A percentile compares a stretch with the other conserved stretches of the same genome.
phyloP scores from a whole-genome alignment of 2,113 vertebrate genomes.

The Baryphthengus martii region DNA sequence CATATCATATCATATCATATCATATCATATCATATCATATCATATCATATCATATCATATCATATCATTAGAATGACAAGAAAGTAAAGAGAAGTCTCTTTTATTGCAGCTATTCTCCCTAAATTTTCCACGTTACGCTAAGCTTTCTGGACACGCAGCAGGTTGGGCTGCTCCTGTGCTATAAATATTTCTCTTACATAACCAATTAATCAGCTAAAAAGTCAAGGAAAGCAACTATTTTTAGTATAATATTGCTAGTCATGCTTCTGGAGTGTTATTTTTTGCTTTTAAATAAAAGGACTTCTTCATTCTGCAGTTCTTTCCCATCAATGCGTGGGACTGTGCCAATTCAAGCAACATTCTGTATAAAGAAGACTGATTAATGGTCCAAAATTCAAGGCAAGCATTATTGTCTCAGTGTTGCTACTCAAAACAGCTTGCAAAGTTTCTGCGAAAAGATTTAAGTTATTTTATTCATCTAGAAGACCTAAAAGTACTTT shows the following conservation, averaged over 20 bases:
- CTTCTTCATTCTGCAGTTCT: conserved; percentile 41
- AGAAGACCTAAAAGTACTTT: not conserved
- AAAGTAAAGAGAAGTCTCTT: not conserved
- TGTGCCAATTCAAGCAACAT: conserved; percentile 48
- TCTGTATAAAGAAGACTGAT: conserved; percentile 40
- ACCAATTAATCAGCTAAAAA: conserved; percentile 64
- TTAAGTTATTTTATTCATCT: not conserved
- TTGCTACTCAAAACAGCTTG: not conserved
- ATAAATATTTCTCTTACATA: conserved; percentile 57
- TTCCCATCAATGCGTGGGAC: conserved; percentile 45
- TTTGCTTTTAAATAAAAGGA: conserved; percentile 42
- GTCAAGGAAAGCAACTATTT: conserved; percentile 56
- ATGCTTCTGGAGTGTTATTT: conserved; percentile 48
- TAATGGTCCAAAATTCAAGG: conserved; percentile 41
- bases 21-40: not conserved
- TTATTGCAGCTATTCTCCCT: not conserved
- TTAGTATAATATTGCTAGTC: conserved; percentile 51
- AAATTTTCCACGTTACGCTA: conserved; percentile 21
- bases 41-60: not conserved
- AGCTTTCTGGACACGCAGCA: not conserved
- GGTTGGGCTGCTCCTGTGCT: not conserved
- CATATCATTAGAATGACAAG: not conserved
- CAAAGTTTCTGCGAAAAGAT: conserved; percentile 8
- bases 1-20: not conserved
- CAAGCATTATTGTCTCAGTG: conserved; percentile 16